Conservation (phyloP, 2,888 invertebrate species). For the Lucinisca nassula region DNA sequence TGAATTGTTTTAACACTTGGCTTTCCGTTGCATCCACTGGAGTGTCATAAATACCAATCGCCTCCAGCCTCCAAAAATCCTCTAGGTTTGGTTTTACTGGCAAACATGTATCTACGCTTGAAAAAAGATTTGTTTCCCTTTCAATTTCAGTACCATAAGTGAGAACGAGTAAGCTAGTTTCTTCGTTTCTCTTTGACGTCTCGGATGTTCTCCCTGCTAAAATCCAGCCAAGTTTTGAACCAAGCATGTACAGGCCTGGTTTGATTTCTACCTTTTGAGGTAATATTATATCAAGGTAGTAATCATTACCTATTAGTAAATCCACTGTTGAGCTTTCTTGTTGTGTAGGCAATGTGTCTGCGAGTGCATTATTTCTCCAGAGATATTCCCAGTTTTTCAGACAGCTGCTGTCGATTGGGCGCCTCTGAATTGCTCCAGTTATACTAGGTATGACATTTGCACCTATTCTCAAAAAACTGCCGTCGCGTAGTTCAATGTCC, state of each 20-base stretch:
- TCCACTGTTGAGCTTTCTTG: background rate
- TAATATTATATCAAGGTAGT: background rate
- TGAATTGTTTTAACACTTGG: too few relatives aligned
- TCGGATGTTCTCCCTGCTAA: background rate
- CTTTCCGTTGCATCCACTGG: too few relatives aligned
- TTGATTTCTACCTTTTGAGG: background rate
- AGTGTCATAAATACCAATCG: background rate
- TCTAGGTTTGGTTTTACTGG: too few relatives aligned
- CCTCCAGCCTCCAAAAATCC: too few relatives aligned
- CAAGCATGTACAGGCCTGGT: background rate
- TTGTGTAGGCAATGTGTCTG: background rate
- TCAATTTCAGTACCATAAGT: background rate
- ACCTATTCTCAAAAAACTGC: background rate
- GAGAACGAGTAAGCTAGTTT: background rate
- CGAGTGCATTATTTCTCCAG: background rate
- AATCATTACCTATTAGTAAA: background rate
- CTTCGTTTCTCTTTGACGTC: background rate
- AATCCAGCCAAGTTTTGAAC: constrained; percentile 7
- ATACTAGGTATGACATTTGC: background rate
- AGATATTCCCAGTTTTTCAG: background rate
- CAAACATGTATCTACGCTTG: too few relatives aligned
- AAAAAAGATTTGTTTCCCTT: background rate
- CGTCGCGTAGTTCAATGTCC: background rate
- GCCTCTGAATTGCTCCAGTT: background rate
- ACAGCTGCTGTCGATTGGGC: background rate